Evolutionary conservation across 2,113 vertebrate species (phyloP), one percentile per base, ranked within the genome.

Genomic region (Coryphaenoides rupestris): DNA sequence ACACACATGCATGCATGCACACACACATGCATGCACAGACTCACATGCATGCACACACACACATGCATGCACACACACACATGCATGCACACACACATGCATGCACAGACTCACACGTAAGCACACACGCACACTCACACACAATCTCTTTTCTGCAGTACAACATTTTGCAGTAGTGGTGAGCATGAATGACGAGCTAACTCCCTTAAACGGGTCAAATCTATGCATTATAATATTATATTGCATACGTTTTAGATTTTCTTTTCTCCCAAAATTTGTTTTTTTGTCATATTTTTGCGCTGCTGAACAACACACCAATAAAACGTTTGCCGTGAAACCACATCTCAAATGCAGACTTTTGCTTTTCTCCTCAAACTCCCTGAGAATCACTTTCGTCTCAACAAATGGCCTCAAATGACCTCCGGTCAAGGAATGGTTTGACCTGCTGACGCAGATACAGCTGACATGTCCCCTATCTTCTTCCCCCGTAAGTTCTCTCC

Each of bases 401-500:
- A 16, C 57, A 50, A 17, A 58, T 22, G 23, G 19, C 49, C 66
- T 68, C 58, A 72, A 62, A 40, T 62, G 28, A 10, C 28, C 28
- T 33, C 28, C 22, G 3, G n/a, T 55, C 10, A 19, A 19, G 21
- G n/a, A 21, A 19, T 21, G 73, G 5, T 71, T 26, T 63, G 77
- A 82, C 66, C 66, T 21, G 1, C 1, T 0, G 33, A 3, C 28
- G 21, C 68, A 60, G 60, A 58, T 13, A 28, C 58, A 16, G 46
- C 65, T 26, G 17, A 63, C 73, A 71, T 77, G 14, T 13, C 33
- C 19, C 12, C 5, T 60, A 46, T 60, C 33, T 60, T 10, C 19
- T n/a, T n/a, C n/a, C n/a, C 21, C 76, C 74, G 76, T 65, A 45
- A 22, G 65, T 75, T 56, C 66, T 58, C 56, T 33, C 16, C 22